phyloP scores from a whole-genome alignment of 2,888 invertebrate species.

The Nomada fucata region DNA sequence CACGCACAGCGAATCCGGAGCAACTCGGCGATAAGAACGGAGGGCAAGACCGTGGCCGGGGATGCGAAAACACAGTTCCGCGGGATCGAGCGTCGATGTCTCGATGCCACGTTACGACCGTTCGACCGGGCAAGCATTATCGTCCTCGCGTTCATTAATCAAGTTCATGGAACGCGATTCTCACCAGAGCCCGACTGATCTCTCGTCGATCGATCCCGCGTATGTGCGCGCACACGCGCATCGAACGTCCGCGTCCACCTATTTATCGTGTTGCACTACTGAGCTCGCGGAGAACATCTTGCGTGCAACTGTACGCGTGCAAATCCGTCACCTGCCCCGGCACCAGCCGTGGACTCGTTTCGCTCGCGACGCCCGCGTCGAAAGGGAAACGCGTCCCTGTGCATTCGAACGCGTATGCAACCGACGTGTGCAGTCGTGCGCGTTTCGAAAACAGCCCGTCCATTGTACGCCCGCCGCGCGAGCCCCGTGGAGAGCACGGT shows the following conservation, averaged over 20 bases:
- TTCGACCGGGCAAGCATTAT: conserved; percentile 10
- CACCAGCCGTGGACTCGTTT: conserved; percentile 3
- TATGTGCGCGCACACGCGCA: no score
- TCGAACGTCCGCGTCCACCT: conserved; percentile 13
- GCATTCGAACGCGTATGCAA: no score
- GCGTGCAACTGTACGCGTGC: no score
- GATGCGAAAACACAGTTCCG: conserved; percentile 4
- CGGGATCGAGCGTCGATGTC: neutral
- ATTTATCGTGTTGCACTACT: conserved; percentile 48
- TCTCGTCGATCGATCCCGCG: neutral
- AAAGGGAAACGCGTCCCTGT: neutral
- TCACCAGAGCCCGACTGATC: neutral
- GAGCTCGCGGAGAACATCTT: conserved; percentile 9
- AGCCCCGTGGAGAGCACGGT: neutral
- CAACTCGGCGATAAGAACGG: neutral
- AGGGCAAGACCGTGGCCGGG: conserved; percentile 29
- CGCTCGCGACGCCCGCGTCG: neutral
- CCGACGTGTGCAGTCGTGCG: neutral
- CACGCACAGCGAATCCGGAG: conserved; percentile 11
- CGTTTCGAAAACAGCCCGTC: neutral
- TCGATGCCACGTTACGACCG: neutral
- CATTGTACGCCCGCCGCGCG: neutral
- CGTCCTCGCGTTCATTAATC: conserved; percentile 4
- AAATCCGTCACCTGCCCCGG: neutral
- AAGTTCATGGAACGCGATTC: neutral